Evolutionary conservation across 2,113 vertebrate species (phyloP).

Genomic region (Nothocercus nigrocapillus): DNA sequence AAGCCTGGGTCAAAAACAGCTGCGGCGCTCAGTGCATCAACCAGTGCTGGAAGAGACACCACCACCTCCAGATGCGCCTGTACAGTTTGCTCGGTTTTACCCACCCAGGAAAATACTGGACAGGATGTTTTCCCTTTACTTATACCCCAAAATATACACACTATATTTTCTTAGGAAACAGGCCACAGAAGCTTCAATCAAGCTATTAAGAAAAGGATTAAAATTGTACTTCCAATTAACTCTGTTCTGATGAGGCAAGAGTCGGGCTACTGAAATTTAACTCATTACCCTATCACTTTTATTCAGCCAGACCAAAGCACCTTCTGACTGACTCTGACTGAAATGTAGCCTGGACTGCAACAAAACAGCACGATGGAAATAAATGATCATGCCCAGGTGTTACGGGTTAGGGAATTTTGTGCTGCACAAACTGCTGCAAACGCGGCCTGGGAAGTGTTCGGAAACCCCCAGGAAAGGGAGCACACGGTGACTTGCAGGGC

Average conservation of each 20-base stretch:
- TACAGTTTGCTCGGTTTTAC: neutral
- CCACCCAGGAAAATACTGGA: neutral
- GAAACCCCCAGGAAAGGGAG: neutral
- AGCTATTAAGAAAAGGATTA: slow-evolving; percentile 8
- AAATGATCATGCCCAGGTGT: neutral
- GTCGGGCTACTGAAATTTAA: neutral
- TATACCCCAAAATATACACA: neutral
- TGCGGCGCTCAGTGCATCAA: accelerated
- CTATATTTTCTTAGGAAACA: neutral
- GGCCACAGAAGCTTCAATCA: neutral
- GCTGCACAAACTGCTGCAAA: neutral
- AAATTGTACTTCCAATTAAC: slow-evolving; percentile 27
- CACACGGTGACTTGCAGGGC: neutral
- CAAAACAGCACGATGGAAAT: neutral
- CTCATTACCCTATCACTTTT: neutral
- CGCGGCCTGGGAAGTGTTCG: neutral
- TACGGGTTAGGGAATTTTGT: neutral
- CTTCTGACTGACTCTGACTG: neutral
- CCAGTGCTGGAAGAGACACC: accelerated
- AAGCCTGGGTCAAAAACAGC: neutral
- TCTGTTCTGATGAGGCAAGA: neutral
- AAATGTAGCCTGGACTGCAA: neutral
- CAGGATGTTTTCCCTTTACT: neutral
- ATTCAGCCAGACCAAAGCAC: neutral
- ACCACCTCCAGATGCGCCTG: neutral